phyloP scores from a whole-genome alignment of 2,888 invertebrate genomes.

The Ophonus ardosiacus region DNA sequence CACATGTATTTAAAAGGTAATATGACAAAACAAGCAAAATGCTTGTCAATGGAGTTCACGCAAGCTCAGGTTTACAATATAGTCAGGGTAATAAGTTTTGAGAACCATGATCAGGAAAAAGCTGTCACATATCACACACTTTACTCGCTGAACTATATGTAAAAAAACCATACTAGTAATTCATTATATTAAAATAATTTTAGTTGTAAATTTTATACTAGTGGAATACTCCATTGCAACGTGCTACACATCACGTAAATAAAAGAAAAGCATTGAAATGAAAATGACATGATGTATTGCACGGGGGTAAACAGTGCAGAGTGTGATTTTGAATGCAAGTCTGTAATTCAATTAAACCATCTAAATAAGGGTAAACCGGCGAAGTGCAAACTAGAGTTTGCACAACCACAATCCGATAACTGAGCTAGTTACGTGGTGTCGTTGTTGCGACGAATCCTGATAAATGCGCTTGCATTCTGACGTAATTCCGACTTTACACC shows the following conservation, averaged over 20 bases:
- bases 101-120: no score
- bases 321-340: slow-evolving; percentile 13
- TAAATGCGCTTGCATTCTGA: slow-evolving; percentile 31
- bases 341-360: slow-evolving; percentile 39
- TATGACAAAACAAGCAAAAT: no score
- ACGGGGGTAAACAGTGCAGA: slow-evolving; percentile 14
- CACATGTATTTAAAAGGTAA: no score
- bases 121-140: no score
- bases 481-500: background rate
- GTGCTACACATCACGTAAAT: background rate
- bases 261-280: background rate
- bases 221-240: no score
- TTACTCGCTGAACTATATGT: no score
- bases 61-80: no score
- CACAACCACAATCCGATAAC: slow-evolving; percentile 45
- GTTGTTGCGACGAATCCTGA: slow-evolving; percentile 30
- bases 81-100: no score
- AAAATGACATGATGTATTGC: background rate
- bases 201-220: no score
- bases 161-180: no score
- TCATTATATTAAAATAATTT: no score
- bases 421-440: slow-evolving; percentile 1
- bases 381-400: slow-evolving; percentile 36
- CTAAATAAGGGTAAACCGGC: slow-evolving; percentile 47
- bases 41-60: no score